Base-by-base conservation (phyloP, 2,113 vertebrate genomes). In the Eublepharis macularius region DNA sequence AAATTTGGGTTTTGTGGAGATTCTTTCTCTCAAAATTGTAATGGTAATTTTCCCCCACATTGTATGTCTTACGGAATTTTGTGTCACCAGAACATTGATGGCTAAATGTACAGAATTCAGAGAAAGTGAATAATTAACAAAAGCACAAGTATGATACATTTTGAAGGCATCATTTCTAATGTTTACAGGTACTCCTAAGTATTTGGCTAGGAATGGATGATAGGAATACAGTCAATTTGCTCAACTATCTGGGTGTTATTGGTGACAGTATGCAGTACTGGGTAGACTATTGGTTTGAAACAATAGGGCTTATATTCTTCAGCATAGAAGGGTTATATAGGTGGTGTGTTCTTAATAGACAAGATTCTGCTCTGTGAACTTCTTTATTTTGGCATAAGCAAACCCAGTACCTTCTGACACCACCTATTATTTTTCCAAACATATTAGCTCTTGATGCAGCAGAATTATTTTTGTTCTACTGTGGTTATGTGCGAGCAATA, bases 331-430 rank as follows among this genome's bases (percentile, higher is more conserved):
- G 84, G 80, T 63, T 81, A 39, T 91, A 82, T 74, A 82, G 83
- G 80, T 4, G 54, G 34, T 80, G 41, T 91, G 81, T 91, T 88
- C 87, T 82, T 70, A 81, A 84, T 75, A n/a, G 83, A 86, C 78
- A 82, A 89, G 41, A 2, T 89, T 85, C 84, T 86, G 49, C 10
- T 6, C 4, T 24, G 4, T 82, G 54, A 63, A 29, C 34, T 36
- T 88, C 57, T n/a, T 87, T 94, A 88, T 78, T 82, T 41, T 86
- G 86, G 32, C 2, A 75, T 66, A 82, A 76, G 45, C 41, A 34
- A 65, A 4, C 69, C 49, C 68, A 66, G 21, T 70, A 47, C 21
- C 17, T 85, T 88, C 57, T 1, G 11, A 87, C 73, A 85, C 39
- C 34, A 78, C 57, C 34, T 75, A 11, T 81, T 87, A 51, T 70